phyloP scores from a whole-genome alignment of 2,888 invertebrate genomes.

The Yponomeuta plumbellus region DNA sequence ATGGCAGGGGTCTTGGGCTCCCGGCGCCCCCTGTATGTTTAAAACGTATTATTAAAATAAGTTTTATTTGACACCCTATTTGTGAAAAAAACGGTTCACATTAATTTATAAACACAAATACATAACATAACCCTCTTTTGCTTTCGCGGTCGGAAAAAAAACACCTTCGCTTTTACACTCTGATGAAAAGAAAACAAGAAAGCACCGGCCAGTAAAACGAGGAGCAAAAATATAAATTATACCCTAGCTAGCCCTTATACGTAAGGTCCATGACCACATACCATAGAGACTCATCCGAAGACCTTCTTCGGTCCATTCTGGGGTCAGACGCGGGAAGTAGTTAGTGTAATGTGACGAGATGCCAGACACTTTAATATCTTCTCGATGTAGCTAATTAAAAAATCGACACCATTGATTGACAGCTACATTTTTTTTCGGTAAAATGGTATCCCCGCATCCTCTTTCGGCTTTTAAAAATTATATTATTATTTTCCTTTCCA shows the following conservation, averaged over 20 bases:
- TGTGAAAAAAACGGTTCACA: too few relatives aligned
- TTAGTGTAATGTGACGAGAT: constrained; percentile 1
- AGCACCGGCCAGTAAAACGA: neutral
- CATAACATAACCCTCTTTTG: too few relatives aligned
- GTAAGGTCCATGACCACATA: neutral
- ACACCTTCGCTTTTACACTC: too few relatives aligned
- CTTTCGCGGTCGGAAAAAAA: too few relatives aligned
- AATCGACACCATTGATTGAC: neutral
- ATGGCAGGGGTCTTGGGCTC: too few relatives aligned
- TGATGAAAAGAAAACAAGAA: neutral
- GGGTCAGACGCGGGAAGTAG: neutral
- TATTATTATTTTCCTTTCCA: neutral
- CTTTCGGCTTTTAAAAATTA: neutral
- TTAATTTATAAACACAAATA: too few relatives aligned
- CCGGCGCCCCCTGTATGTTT: too few relatives aligned
- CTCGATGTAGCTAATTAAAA: neutral
- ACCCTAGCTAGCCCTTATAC: neutral
- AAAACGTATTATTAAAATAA: too few relatives aligned
- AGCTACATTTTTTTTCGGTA: neutral
- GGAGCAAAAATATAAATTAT: constrained; percentile 6
- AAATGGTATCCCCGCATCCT: neutral
- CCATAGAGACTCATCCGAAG: neutral
- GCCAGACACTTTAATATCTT: constrained; percentile 1
- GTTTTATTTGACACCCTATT: too few relatives aligned
- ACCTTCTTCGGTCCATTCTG: neutral